Conservation (phyloP, 2,888 invertebrate genomes). For the Amiota minor region DNA sequence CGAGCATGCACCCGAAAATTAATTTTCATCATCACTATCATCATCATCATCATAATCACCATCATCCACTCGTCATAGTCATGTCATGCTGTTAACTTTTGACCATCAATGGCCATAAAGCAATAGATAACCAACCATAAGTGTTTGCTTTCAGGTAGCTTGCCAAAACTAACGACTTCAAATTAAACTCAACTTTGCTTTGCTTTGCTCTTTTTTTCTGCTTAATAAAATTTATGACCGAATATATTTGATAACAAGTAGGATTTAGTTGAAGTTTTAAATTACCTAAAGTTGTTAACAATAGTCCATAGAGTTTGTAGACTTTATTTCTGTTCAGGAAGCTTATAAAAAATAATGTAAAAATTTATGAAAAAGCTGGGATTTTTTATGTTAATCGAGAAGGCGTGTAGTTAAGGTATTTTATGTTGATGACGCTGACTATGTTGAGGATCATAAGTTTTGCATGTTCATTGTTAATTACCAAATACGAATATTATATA, state of each 20-base stretch:
- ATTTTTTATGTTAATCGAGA: too few relatives aligned
- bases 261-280: neutral
- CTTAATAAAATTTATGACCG: conserved; percentile 31
- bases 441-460: too few relatives aligned
- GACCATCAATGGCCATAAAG: conserved; percentile 12
- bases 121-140: neutral
- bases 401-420: too few relatives aligned
- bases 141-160: neutral
- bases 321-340: neutral
- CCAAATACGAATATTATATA: too few relatives aligned
- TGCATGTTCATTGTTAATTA: too few relatives aligned
- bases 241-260: conserved; percentile 8
- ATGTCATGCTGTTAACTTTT: conserved; percentile 17
- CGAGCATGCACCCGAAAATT: conserved; percentile 1
- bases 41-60: conserved; percentile 31
- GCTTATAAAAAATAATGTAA: too few relatives aligned
- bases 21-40: too few relatives aligned
- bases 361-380: too few relatives aligned
- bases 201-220: conserved; percentile 28
- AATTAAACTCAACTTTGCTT: conserved; percentile 32
- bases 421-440: too few relatives aligned
- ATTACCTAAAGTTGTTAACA: too few relatives aligned
- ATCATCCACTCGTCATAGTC: conserved; percentile 29
- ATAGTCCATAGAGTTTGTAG: too few relatives aligned
- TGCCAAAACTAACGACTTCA: conserved; percentile 28